A percentile compares a stretch with the other conserved stretches of the same genome.
These are phyloP conservation scores for Tupaia tana DNA, from an alignment of 2,113 vertebrate genomes.

Conservation along the genomic window DNA sequence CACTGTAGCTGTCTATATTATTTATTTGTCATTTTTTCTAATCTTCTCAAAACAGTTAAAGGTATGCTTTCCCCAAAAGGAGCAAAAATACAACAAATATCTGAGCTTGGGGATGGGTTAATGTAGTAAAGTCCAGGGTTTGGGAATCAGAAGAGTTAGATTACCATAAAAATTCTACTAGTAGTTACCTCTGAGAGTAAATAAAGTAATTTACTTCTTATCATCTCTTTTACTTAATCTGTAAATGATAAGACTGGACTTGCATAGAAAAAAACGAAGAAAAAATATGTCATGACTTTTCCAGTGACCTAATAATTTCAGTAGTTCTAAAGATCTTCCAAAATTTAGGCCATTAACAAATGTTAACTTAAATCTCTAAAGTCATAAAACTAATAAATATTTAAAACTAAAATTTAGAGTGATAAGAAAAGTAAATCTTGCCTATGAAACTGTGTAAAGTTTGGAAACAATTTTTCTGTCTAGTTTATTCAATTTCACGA, in stretches of 20 bases:
- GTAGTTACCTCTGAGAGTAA: neutral
- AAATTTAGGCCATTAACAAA: slow-evolving; percentile 12
- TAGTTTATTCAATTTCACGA: neutral
- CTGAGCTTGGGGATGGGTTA: neutral
- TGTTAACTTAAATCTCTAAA: slow-evolving; percentile 37
- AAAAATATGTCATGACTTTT: no score
- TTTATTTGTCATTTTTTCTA: neutral
- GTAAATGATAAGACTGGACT: neutral
- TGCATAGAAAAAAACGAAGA: neutral
- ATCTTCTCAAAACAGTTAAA: slow-evolving; percentile 19
- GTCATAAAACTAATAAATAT: neutral
- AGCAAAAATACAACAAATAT: neutral
- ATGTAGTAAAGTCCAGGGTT: neutral
- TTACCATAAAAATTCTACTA: neutral
- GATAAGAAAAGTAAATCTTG: neutral
- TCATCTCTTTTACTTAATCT: neutral
- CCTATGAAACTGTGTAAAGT: neutral
- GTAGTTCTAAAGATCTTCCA: neutral
- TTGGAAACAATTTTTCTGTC: neutral
- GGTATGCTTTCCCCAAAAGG: neutral
- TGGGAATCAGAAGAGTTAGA: neutral
- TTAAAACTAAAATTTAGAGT: slow-evolving; percentile 36
- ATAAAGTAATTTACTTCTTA: neutral
- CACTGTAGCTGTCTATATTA: neutral
- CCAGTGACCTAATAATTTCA: neutral